Evolutionary conservation across 2,797 vertebrate species (phyloP).

Genomic region (Megaceryle alcyon): DNA sequence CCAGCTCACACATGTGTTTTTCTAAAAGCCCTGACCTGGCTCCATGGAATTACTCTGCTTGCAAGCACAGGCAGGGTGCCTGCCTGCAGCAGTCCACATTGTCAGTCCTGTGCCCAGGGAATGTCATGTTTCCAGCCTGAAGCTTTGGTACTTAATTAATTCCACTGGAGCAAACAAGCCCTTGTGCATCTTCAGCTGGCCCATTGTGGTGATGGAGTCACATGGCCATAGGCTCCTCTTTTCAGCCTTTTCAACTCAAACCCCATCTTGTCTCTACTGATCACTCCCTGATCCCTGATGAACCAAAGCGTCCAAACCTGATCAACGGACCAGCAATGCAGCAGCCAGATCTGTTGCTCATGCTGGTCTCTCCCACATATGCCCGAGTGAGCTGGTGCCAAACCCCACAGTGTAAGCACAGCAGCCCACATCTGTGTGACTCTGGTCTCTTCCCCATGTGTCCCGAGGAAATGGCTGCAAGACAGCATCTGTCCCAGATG

Average conservation of each 20-base stretch:
- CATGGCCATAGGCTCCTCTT: neutral
- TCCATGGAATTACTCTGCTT: neutral
- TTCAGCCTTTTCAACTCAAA: neutral
- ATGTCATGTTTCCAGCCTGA: neutral
- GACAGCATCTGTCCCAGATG: fast-evolving
- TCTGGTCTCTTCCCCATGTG: fast-evolving
- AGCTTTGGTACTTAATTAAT: neutral
- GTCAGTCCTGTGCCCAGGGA: neutral
- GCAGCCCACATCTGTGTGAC: neutral
- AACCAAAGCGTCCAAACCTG: neutral
- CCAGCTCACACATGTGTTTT: neutral
- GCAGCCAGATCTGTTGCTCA: neutral
- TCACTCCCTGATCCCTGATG: neutral
- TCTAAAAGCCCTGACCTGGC: neutral
- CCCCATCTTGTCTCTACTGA: neutral
- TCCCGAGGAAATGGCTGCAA: neutral
- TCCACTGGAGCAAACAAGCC: neutral
- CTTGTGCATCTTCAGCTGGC: neutral
- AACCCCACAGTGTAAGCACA: neutral
- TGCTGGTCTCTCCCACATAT: neutral
- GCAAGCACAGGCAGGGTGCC: neutral
- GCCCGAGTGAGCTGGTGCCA: neutral
- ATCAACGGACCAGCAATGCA: neutral
- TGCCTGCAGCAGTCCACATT: neutral
- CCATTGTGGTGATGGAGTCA: neutral